Evolutionary conservation across 2,888 invertebrate species (phyloP).

Genomic region (Lypha dubia): DNA sequence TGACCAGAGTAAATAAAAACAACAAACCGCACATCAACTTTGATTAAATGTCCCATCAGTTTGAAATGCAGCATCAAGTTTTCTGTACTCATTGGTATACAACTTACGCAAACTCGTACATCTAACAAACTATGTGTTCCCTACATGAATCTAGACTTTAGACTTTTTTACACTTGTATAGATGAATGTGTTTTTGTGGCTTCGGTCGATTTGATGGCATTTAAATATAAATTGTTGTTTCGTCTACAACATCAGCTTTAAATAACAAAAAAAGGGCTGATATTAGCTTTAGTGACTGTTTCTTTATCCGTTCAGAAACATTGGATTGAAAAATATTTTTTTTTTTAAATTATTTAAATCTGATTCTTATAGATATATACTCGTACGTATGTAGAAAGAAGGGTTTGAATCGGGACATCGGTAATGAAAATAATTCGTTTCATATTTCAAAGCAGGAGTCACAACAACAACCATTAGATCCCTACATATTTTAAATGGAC

Average conservation of each 20-base stretch:
- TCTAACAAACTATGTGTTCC: too few relatives aligned
- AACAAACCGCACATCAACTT: conserved; percentile 70
- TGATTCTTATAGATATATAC: too few relatives aligned
- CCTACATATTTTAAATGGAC: too few relatives aligned
- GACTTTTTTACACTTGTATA: conserved; percentile 19
- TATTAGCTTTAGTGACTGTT: too few relatives aligned
- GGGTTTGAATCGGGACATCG: too few relatives aligned
- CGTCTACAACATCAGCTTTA: not conserved
- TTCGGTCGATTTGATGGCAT: conserved; percentile 60
- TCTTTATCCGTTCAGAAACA: too few relatives aligned
- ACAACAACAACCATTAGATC: too few relatives aligned
- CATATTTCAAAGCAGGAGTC: too few relatives aligned
- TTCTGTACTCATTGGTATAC: conserved; percentile 63
- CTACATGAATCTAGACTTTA: conserved; percentile 17
- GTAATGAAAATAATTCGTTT: too few relatives aligned
- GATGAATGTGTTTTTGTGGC: conserved; percentile 50
- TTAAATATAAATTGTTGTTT: conserved; percentile 61
- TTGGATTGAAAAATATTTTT: too few relatives aligned
- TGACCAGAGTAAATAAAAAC: conserved; percentile 63
- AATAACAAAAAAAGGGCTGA: not conserved
- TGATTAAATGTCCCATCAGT: conserved; percentile 65
- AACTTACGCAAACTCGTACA: conserved; percentile 47
- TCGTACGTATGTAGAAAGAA: too few relatives aligned
- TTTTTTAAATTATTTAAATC: too few relatives aligned
- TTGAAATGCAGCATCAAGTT: conserved; percentile 63